Conservation (phyloP, 2,797 vertebrate species). For the Gambelia wislizenii region DNA sequence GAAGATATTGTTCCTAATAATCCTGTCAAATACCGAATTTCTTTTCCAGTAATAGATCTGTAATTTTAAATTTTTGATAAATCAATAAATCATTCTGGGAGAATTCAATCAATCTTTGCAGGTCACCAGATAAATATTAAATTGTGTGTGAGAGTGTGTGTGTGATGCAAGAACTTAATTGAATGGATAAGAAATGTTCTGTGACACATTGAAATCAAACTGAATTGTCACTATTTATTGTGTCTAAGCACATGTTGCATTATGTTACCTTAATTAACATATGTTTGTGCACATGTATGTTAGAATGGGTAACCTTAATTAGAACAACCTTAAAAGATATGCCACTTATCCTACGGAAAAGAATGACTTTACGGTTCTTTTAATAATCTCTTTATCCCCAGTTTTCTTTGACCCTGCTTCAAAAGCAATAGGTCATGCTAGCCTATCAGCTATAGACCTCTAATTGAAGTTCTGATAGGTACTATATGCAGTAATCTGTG, state of each 20-base stretch:
- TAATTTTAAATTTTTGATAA: conserved; percentile 13
- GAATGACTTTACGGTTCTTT: conserved; percentile 73
- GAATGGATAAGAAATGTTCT: background rate
- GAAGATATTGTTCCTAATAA: background rate
- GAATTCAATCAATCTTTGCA: background rate
- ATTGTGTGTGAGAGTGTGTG: background rate
- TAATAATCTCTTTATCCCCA: conserved; percentile 66
- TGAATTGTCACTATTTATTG: conserved; percentile 51
- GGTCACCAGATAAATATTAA: background rate
- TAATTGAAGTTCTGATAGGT: conserved; percentile 2
- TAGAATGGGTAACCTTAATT: conserved; percentile 65
- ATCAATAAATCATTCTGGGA: conserved; percentile 3
- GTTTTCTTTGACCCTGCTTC: conserved; percentile 70
- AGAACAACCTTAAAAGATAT: conserved; percentile 68
- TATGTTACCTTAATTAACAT: conserved; percentile 61
- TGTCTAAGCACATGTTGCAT: conserved; percentile 48
- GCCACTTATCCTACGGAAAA: conserved; percentile 65
- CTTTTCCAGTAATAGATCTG: conserved; percentile 1
- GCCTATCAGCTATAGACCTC: background rate
- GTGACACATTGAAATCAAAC: rapidly evolving
- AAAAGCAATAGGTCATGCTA: conserved; percentile 60
- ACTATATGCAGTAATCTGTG: background rate
- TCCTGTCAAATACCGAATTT: background rate
- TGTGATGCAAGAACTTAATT: background rate
- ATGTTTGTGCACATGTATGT: conserved; percentile 24